Base-by-base conservation (phyloP, 2,113 vertebrate genomes). In the Chascanopsetta lugubris region DNA sequence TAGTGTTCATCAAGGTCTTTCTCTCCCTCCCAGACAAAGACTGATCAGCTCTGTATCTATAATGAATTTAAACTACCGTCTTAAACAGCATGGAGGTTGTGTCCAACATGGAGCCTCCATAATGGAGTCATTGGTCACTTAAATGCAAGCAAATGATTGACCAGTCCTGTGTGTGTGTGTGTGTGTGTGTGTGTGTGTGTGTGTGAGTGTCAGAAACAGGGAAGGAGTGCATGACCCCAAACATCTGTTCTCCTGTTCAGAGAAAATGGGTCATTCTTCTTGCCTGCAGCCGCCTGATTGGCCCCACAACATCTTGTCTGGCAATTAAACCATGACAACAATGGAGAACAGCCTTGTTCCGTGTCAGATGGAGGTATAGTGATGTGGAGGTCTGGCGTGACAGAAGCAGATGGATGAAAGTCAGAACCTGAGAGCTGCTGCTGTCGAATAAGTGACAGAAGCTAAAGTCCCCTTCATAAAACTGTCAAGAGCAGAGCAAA, bases 191-290 rank as follows among this genome's bases (percentile, higher is more conserved):
- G 38, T 49, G 20, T 74, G 18, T 56, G 40, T 32, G 32, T 40
- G 27, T 65, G 40, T 51, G 46, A 48, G 18, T 53, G 54, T 57
- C 15, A 42, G 38, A 42, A 17, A 40, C 5, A 48, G 74, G 59
- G 60, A 66, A 34, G 36, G 55, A 69, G 56, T 56, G 56, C 47
- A 61, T 51, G 65, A 63, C 74, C 74, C 64, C 36, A 58, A 75
- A 79, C 86, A 88, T 88, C 88, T 90, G 88, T 75, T 75, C 50
- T 77, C 54, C 68, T 46, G 54, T 73, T 85, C 63, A 72, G 22
- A 43, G 61, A 66, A 61, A 76, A 64, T 42, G 12, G 40, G 79
- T 62, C 21, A 21, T 68, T 15, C 21, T 63, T 56, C 10, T 15
- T 65, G 43, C 20, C 69, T 29, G 47, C 30, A 71, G 45, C 56